Base-by-base conservation (phyloP, 2,797 vertebrate species). In the Pangasius mekongensis region DNA sequence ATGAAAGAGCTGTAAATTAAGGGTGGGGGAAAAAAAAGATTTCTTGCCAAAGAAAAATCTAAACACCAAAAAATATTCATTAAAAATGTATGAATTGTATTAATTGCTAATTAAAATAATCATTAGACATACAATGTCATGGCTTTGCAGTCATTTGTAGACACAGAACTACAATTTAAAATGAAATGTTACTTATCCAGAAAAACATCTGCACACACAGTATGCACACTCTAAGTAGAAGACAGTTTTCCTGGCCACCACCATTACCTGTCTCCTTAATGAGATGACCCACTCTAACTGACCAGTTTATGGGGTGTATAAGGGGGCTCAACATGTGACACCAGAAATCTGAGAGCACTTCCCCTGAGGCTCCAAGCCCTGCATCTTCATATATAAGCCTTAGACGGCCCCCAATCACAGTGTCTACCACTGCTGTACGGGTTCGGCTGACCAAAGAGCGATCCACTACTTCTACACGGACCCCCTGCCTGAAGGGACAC, bases 241-340 rank as follows among this genome's bases (percentile, higher is more conserved):
- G 60, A 27, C 13, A 47, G 11, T n/a, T 83, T 33, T 71, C 24
- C 13, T 74, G 43, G 27, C 82, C 14, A 83, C 82, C 14, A 83
- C 18, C 16, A 49, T 85, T 92, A 98, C 97, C 97, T 91, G 93
- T 76, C 52, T 93, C 87, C 94, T 98, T 99, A 54, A 97, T 96
- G 86, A 90, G 92, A 13, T 99, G 98, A 47, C 98, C 98, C n/a
- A 99, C 97, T 71, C 93, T 96, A 58, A 90, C 94, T 60, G 98
- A 98, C 98, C 98, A 99, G 87, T 98, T 97, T 20, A 98, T 93
- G 0, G 97, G 97, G 90, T 99, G 98, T 87, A 99, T 94, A 60
- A 99, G 94, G 0, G 98, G 97, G 92, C 98, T 99, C 95, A 95
- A 96, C 96, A 97, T 97, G 93, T 99, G 98, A 92, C 98, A 99